These are phyloP conservation scores for Drosophila sp. DNA, from an alignment of 1,140 invertebrate species.

Conservation along the genomic window DNA sequence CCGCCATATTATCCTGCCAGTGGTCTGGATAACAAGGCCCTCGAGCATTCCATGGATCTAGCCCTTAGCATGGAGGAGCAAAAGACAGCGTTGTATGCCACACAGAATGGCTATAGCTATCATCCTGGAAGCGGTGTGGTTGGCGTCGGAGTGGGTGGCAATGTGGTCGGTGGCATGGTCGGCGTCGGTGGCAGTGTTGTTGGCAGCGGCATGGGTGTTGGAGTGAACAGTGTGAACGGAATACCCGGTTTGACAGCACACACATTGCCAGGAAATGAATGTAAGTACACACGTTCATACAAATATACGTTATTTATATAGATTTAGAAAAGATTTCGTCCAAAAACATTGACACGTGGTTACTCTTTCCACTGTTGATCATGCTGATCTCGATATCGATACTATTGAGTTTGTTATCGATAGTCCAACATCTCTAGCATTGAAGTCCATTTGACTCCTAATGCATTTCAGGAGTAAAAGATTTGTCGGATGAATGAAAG, in stretches of 20 bases:
- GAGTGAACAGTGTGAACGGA: conserved; percentile 82
- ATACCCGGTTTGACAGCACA: conserved; percentile 77
- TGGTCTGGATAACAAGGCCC: conserved; percentile 95
- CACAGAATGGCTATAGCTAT: conserved; percentile 93
- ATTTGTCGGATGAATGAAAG: too few relatives aligned
- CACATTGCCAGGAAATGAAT: conserved; percentile 88
- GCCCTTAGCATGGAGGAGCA: conserved; percentile 91
- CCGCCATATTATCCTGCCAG: conserved; percentile 92
- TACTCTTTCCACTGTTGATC: not conserved
- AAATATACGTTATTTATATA: conserved; percentile 24
- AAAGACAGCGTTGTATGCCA: conserved; percentile 90
- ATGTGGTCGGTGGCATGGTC: conserved; percentile 70
- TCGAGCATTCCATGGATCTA: conserved; percentile 93
- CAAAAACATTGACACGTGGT: not conserved
- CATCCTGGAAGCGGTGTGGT: conserved; percentile 85
- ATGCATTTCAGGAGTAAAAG: too few relatives aligned
- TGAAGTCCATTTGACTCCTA: too few relatives aligned
- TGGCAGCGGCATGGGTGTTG: conserved; percentile 63
- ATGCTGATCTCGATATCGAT: too few relatives aligned
- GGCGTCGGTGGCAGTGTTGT: conserved; percentile 82
- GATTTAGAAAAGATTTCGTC: not conserved
- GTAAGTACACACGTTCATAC: conserved; percentile 84
- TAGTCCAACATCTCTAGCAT: too few relatives aligned
- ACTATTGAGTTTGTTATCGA: too few relatives aligned
- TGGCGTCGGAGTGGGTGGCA: conserved; percentile 69